A percentile compares a stretch with the other conserved stretches of the same genome.
Evolutionary conservation across 1,140 invertebrate genomes (phyloP).

Genomic region (Nebria ingens): DNA sequence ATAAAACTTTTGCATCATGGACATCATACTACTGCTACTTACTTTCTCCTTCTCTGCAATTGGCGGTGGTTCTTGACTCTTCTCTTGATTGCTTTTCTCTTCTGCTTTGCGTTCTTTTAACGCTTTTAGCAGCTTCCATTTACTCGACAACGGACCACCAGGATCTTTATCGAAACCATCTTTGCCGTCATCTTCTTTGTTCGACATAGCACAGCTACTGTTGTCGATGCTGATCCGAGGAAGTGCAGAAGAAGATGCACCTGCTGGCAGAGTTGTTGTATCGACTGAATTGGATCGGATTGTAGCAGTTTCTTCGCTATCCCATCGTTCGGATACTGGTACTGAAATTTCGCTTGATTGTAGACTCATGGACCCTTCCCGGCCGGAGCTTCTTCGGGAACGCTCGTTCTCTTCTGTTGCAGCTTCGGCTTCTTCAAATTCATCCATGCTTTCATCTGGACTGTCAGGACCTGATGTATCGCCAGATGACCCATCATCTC

Average conservation of each 20-base stretch:
- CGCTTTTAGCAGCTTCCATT: slow-evolving; percentile 83
- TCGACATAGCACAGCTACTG: slow-evolving; percentile 30
- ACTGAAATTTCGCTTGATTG: slow-evolving; percentile 34
- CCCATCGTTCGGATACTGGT: slow-evolving; percentile 33
- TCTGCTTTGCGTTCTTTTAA: slow-evolving; percentile 81
- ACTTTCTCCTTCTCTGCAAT: slow-evolving; percentile 57
- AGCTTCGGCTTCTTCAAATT: slow-evolving; percentile 46
- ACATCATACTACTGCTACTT: slow-evolving; percentile 36
- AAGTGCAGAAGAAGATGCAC: slow-evolving; percentile 34
- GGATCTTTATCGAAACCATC: slow-evolving; percentile 42
- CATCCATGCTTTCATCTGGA: slow-evolving; percentile 60
- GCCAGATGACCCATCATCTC: slow-evolving; percentile 50
- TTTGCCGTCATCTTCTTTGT: slow-evolving; percentile 25
- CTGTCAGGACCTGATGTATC: slow-evolving; percentile 81
- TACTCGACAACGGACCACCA: slow-evolving; percentile 57
- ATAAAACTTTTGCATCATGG: slow-evolving; percentile 48
- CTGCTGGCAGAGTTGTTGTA: slow-evolving; percentile 28
- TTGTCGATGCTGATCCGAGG: slow-evolving; percentile 43
- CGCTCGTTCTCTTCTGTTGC: slow-evolving; percentile 16
- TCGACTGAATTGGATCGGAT: slow-evolving; percentile 31
- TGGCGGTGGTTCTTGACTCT: slow-evolving; percentile 48
- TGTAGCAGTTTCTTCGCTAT: slow-evolving; percentile 33
- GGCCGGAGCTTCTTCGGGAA: slow-evolving; percentile 25
- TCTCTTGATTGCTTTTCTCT: slow-evolving; percentile 55
- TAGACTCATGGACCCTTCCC: slow-evolving; percentile 36